These are phyloP conservation scores for Arrhopalites spinosus DNA, from an alignment of 2,888 invertebrate species.

Conservation along the genomic window DNA sequence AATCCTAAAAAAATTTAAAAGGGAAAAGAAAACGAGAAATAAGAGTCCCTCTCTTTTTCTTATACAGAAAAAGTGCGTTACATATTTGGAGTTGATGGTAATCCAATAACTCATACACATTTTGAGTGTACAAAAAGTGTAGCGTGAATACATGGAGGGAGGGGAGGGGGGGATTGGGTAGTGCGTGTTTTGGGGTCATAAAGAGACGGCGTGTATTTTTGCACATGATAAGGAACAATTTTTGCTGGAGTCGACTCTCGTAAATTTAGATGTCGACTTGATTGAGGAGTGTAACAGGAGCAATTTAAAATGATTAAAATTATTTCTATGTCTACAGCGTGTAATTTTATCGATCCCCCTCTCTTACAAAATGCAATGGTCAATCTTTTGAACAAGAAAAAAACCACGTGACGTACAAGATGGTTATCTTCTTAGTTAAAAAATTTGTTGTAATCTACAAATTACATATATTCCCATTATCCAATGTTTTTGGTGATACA, in stretches of 20 bases:
- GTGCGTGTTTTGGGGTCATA: constrained; percentile 13
- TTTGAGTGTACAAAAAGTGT: too few species aligned
- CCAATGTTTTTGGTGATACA: neutral
- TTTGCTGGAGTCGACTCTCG: neutral
- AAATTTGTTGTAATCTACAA: neutral
- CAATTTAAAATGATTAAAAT: constrained; percentile 32
- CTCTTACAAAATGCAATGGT: neutral
- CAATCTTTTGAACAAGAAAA: too few species aligned
- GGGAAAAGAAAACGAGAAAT: too few species aligned
- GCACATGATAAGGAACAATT: constrained; percentile 16
- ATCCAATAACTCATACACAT: neutral
- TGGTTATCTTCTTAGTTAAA: too few species aligned
- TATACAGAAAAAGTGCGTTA: too few species aligned
- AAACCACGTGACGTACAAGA: too few species aligned
- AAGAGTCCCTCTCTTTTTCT: too few species aligned
- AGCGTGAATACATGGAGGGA: neutral
- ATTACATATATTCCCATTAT: neutral
- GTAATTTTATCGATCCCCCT: neutral
- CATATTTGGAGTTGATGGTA: neutral
- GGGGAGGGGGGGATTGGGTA: neutral
- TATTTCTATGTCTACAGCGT: constrained; percentile 11
- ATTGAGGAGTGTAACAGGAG: constrained; percentile 28
- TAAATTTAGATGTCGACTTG: constrained; percentile 27
- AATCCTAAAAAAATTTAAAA: neutral
- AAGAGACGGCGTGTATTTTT: constrained; percentile 12